A percentile compares a stretch with the other conserved stretches of the same genome.
Evolutionary conservation across 2,113 vertebrate genomes (phyloP).

Genomic region (Macrotus californicus): DNA sequence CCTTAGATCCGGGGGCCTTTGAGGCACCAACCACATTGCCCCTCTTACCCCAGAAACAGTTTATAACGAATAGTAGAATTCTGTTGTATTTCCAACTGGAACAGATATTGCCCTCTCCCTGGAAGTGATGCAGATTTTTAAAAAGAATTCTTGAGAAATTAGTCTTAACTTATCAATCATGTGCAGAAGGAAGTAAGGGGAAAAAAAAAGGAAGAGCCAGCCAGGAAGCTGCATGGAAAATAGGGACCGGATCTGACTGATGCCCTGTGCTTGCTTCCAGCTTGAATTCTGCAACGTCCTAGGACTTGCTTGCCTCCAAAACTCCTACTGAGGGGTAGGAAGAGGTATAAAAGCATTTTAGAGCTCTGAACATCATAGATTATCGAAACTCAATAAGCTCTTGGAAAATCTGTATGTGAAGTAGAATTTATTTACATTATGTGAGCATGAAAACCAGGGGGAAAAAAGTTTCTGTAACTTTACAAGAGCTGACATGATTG

Average conservation of each 20-base stretch:
- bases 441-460: conserved; percentile 29
- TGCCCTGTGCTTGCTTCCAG: neutral
- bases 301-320: neutral
- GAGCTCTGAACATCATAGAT: conserved; percentile 8
- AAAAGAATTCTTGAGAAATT: neutral
- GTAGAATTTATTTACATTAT: conserved; percentile 60
- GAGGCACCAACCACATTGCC: neutral
- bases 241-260: neutral
- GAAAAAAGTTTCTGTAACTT: neutral
- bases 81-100: neutral
- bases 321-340: neutral
- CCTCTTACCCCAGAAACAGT: neutral
- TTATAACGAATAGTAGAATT: neutral
- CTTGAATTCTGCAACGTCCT: neutral
- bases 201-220: neutral
- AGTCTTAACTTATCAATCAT: neutral
- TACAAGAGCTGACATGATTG: conserved; percentile 58
- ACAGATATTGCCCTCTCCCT: neutral
- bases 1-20: neutral
- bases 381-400: conserved; percentile 50
- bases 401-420: conserved; percentile 7
- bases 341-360: conserved; percentile 33
- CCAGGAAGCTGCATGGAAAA: neutral
- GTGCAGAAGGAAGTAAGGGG: neutral
- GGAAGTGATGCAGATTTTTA: neutral